phyloP scores from a whole-genome alignment of 1,140 invertebrate genomes.

The Manduca sexta region DNA sequence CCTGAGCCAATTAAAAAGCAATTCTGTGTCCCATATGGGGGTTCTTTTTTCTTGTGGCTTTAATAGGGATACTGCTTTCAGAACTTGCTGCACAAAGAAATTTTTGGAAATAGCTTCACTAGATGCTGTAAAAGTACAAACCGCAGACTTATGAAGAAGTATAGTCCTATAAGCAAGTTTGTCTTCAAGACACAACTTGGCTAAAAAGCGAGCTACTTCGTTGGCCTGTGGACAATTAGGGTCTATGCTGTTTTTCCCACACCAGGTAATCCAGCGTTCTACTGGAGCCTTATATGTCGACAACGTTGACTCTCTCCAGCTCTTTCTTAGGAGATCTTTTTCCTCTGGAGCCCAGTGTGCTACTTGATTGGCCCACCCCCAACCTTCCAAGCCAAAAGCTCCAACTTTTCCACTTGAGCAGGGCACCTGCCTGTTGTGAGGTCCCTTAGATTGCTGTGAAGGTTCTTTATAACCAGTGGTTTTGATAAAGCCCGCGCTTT shows the following conservation, averaged over 20 bases:
- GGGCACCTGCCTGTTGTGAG: slow-evolving; percentile 12
- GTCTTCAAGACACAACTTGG: slow-evolving; percentile 6
- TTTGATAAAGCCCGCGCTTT: slow-evolving; percentile 8
- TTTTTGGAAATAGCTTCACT: not conserved
- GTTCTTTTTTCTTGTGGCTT: slow-evolving; percentile 1
- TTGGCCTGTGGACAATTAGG: no score
- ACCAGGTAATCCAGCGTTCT: slow-evolving; percentile 15
- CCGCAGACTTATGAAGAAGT: slow-evolving; percentile 9
- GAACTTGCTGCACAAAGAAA: slow-evolving; percentile 5
- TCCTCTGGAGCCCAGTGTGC: slow-evolving; percentile 13
- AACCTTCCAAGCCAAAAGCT: slow-evolving; percentile 22
- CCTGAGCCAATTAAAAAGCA: slow-evolving; percentile 5
- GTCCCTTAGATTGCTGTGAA: slow-evolving; percentile 15
- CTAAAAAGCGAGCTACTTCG: slow-evolving; percentile 15
- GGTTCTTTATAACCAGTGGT: slow-evolving; percentile 13
- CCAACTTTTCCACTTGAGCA: slow-evolving; percentile 14
- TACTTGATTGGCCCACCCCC: slow-evolving; percentile 17
- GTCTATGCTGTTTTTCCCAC: slow-evolving; percentile 11
- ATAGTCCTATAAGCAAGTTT: slow-evolving; percentile 8
- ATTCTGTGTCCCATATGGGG: slow-evolving; percentile 5
- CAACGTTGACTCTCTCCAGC: slow-evolving; percentile 14
- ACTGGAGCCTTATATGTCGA: slow-evolving; percentile 14
- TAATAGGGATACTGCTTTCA: slow-evolving; percentile 6
- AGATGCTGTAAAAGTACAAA: slow-evolving; percentile 1
- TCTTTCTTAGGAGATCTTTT: slow-evolving; percentile 3